phyloP scores from a whole-genome alignment of 2,797 vertebrate genomes.

The Sardinella longiceps region DNA sequence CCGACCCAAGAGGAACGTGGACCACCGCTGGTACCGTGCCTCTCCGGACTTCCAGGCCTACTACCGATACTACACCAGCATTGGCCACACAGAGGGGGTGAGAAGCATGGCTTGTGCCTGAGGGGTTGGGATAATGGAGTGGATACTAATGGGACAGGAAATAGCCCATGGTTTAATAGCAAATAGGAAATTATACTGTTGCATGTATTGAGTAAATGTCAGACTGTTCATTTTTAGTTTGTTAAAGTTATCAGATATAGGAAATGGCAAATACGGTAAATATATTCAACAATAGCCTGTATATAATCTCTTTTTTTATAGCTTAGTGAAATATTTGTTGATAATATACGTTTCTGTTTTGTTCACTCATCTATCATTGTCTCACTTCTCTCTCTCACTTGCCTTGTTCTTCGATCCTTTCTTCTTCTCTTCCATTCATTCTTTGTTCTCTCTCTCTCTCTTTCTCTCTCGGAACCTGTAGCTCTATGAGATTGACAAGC shows the following conservation, averaged over 20 bases:
- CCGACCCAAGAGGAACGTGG: conserved; percentile 71
- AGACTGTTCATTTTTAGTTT: background rate
- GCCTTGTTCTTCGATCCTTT: background rate
- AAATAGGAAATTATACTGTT: too few species aligned
- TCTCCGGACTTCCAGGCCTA: conserved; percentile 82
- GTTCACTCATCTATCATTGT: background rate
- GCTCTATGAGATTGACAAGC: conserved; percentile 82
- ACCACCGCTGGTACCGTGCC: conserved; percentile 72
- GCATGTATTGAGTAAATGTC: background rate
- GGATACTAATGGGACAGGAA: background rate
- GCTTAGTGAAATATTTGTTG: background rate
- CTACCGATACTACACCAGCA: conserved; percentile 84
- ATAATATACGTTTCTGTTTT: background rate
- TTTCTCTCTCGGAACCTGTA: conserved; percentile 43
- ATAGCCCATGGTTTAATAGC: too few species aligned
- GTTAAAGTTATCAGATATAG: too few species aligned
- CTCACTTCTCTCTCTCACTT: background rate
- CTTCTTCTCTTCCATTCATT: background rate
- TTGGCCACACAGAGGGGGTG: conserved; percentile 82
- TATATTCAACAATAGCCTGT: background rate
- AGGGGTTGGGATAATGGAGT: background rate
- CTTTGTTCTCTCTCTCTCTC: background rate
- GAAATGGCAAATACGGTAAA: too few species aligned
- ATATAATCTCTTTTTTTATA: background rate
- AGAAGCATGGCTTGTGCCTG: conserved; percentile 36